Base-by-base conservation (phyloP, 2,888 invertebrate genomes). In the Spodoptera littoralis region DNA sequence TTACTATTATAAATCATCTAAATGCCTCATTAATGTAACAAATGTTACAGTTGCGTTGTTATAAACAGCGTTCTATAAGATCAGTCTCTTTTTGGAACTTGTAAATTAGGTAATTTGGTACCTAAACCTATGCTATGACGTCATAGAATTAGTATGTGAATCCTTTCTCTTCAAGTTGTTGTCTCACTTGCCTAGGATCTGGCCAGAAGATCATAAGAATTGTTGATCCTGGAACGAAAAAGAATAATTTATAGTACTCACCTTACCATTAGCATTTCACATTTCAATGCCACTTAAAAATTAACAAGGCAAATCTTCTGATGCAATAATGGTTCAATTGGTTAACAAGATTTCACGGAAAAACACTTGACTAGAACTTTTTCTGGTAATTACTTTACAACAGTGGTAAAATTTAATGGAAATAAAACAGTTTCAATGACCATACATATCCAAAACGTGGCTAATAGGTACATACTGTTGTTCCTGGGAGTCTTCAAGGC, bases 171-270 rank as follows among this genome's bases (percentile, higher is more conserved):
- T 93, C 93, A 86, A 94, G 88, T 73, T 88, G 81, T 52, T 84
- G 85, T 51, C 93, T 80, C 18, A 94, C 88, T 63, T 84, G 84
- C 45, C 90, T 88, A 0, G 93, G 92, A 55, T 90, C 87, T 0
- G 94, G 94, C 94, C 94, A 94, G 56, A 94, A 91, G 4, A 88
- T 43, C 88, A 94, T 90, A 0, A 94, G 79, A 5, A 92, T 53
- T 1, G 90, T 90, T 13, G 94, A 89, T 1, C 88, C 94, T 94
- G 87, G 3, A 84, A 88, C 22, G 65, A 58, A 41, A 60, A 54
- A 30, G 13, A 55, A 53, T 42, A 50, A 22, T 1, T 45, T n/a
- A 22, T 51, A 12, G 4, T 27, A 4, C 4, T 4, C 3, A 27
- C 4, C n/a, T n/a, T n/a, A n/a, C n/a, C n/a, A n/a, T n/a, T n/a